phyloP scores from a whole-genome alignment of 2,888 invertebrate species.

The Nymphalis polychloros region DNA sequence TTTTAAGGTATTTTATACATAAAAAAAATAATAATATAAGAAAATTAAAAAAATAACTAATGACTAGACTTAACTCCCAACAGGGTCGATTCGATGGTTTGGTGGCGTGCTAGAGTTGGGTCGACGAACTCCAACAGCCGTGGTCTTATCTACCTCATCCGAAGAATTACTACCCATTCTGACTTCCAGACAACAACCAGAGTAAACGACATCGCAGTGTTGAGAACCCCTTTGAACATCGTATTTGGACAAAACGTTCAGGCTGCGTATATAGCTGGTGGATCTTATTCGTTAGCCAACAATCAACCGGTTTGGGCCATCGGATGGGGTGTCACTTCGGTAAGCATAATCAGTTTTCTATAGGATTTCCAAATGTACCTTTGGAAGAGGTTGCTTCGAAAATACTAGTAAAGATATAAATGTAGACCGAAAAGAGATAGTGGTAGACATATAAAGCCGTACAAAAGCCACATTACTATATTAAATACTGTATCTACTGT shows the following conservation, averaged over 20 bases:
- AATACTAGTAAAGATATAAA: too few relatives aligned
- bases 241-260: slow-evolving; percentile 46
- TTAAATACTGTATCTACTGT: too few relatives aligned
- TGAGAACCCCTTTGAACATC: slow-evolving; percentile 53
- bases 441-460: too few relatives aligned
- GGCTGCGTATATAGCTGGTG: slow-evolving; percentile 54
- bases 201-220: slow-evolving; percentile 57
- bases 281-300: slow-evolving; percentile 46
- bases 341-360: slow-evolving; percentile 32
- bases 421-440: too few relatives aligned
- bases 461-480: too few relatives aligned
- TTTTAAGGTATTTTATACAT: background rate
- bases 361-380: too few relatives aligned
- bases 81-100: slow-evolving; percentile 48
- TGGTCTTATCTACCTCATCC: slow-evolving; percentile 54
- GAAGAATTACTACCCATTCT: slow-evolving; percentile 53
- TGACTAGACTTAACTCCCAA: slow-evolving; percentile 13
- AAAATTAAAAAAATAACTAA: background rate
- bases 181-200: slow-evolving; percentile 47
- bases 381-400: too few relatives aligned
- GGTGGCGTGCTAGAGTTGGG: slow-evolving; percentile 66
- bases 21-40: background rate
- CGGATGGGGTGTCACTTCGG: slow-evolving; percentile 64
- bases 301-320: slow-evolving; percentile 56
- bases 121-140: slow-evolving; percentile 52